Base-by-base conservation (phyloP, 2,113 vertebrate species). In the Plestiodon gilberti region DNA sequence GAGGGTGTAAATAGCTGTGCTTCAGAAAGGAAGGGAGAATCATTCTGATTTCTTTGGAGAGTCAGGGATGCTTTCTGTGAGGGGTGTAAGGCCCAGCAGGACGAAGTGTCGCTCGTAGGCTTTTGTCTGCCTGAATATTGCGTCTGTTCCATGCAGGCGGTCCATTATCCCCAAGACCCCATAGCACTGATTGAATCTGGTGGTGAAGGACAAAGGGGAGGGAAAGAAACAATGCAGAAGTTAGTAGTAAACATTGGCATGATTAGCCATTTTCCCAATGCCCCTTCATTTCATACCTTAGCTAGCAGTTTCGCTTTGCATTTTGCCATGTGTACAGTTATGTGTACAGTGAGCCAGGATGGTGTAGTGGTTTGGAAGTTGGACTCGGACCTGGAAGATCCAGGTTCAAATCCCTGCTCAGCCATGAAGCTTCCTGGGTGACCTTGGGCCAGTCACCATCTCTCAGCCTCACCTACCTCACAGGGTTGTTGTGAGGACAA, bases 101-200 rank as follows among this genome's bases (percentile, higher is more conserved):
- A 99, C 75, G 0, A 73, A 40, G 91, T 99, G 98, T 62, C 98
- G 97, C 59, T 99, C 90, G 0, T 97, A 98, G 83, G 98, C 97
- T 89, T 97, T 98, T 59, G 92, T 97, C 85, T 97, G 94, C 86
- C 96, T 96, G 93, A 99, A 99, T 20, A 94, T 85, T 1, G 59
- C 62, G 65, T 99, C 98, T 0, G 98, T 99, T 64, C 98, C 96
- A 0, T 99, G 99, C 30, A 99, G 97, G 1, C 97, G 94, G 92
- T 99, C 98, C 93, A 99, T 90, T 30, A 99, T 95, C 0, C 98
- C 99, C 13, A 99, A 95, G 3, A 98, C 97, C 0, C 98, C 98
- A 0, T 96, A 99, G 88, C 98, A 98, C 96, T 99, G 98, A 90
- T 97, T 98, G 93, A 98, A 99, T 97, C 98, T 99, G 94, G 28